Evolutionary conservation across 2,888 invertebrate genomes (phyloP), one percentile per base, ranked within the genome.

Genomic region (Halictus quadricinctus): DNA sequence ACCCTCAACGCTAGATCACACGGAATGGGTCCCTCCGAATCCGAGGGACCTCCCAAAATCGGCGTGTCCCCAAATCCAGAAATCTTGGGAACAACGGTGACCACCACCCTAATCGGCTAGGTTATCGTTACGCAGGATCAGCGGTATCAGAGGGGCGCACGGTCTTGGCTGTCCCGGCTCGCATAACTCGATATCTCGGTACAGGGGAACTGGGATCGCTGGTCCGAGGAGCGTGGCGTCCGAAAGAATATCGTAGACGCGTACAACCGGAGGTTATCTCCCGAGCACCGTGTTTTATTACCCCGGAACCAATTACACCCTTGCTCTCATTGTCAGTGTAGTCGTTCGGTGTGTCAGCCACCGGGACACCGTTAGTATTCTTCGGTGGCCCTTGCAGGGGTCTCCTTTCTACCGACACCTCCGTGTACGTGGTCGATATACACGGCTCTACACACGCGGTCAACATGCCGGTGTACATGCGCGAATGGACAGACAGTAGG

Each of bases 331-430:
- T 87, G 86, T 86, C 86, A 76, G 83, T 43, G 86, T 36, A 58
- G 75, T 72, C 74, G 43, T 66, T 66, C 41, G 58, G 58, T 74
- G 73, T 86, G 86, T 79, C 86, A 82, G 86, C 86, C 86, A 82
- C 79, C 79, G 81, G 74, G 60, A 64, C 60, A 80, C 86, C 87
- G 87, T 83, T 80, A 78, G 87, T 83, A 76, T 78, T 78, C 80
- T 80, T 86, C 87, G 87, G 86, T 83, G 87, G 84, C 80, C 76
- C 77, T 76, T 76, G 86, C 79, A 66, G 79, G 78, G 88, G 81
- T 81, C 83, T 81, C 83, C 81, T 72, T 73, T 85, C 85, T 70
- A 69, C 89, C 88, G 83, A 89, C 88, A 88, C 88, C 89, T 89
- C 41, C 84, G 83, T 88, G 81, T 86, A 83, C 87, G 69, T 78